Base-by-base conservation (phyloP, 1,140 invertebrate species). In the Babylonia areolata region DNA sequence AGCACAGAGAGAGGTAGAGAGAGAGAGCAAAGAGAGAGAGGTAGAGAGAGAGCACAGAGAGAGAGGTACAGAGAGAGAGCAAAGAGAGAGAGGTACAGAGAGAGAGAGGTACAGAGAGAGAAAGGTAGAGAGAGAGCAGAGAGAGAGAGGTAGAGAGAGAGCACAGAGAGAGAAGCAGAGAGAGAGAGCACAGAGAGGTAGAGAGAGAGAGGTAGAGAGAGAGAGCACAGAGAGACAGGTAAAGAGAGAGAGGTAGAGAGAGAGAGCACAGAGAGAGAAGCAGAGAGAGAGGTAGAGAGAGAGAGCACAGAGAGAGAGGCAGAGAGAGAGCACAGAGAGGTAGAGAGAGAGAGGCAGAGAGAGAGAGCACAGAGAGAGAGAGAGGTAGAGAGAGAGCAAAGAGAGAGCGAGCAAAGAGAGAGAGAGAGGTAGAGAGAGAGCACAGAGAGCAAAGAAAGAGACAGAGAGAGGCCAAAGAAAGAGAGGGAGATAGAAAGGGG, bases 311-410 rank as follows among this genome's bases (percentile, higher is more conserved):
- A 69, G 64, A 69, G 64, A 69, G 64, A 69, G 64, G 28, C 15
- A 69, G 64, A 69, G 64, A 69, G 64, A 69, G 64, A 69, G 64
- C n/a, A n/a, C n/a, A 69, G 64, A 69, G 64, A 69, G 64, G 28
- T 12, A 69, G 31, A n/a, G 64, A 69, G 23, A 69, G 31, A n/a
- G 64, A 69, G 23, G 28, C 6, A n/a, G 64, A 69, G 23, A 69
- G n/a, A 5, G 6, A 69, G 3, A 23, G n/a, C 3, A 28, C 23
- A 28, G 20, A 28, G 23, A 23, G 5, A 5, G 5, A 69, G 20
- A 31, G n/a, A 31, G 23, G 58, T 11, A 23, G 5, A 5, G 23
- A 69, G n/a, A 31, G 5, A 11, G 5, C 3, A 23, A 23, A 28
- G 20, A 3, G 20, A 11, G 5, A 23, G 23, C 3, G n/a, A 69